A percentile compares a stretch with the other conserved stretches of the same genome.
Conservation (phyloP, 2,888 invertebrate genomes). For the Tipula lateralis region DNA sequence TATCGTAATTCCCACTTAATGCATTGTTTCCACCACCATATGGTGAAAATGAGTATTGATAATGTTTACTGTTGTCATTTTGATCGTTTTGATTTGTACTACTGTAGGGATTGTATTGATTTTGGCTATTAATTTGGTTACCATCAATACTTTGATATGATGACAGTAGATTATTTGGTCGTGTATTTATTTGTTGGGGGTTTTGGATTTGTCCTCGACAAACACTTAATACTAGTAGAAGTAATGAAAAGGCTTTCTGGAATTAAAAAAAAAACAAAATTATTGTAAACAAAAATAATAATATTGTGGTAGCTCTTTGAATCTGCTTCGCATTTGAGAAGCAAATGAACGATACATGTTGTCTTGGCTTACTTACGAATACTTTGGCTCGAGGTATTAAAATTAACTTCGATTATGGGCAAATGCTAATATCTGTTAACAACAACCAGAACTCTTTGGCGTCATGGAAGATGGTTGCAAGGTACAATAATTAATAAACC, state of each 20-base stretch:
- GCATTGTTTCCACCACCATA: neutral
- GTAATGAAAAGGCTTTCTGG: neutral
- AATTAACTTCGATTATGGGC: no score
- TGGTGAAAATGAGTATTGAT: neutral
- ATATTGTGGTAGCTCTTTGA: no score
- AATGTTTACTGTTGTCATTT: neutral
- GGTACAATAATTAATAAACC: no score
- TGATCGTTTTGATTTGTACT: neutral
- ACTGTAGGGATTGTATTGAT: neutral
- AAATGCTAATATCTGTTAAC: no score
- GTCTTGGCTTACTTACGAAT: no score
- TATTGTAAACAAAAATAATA: no score
- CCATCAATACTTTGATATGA: neutral
- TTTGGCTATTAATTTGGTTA: neutral
- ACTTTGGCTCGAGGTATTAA: no score
- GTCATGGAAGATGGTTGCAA: no score
- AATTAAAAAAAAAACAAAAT: neutral
- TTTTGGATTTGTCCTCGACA: neutral
- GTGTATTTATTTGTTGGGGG: neutral
- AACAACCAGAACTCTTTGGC: no score
- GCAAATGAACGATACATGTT: no score
- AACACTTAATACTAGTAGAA: neutral
- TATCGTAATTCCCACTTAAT: slow-evolving; percentile 31
- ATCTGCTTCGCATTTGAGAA: no score
- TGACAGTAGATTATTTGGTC: neutral